These are phyloP conservation scores for Varecia variegata DNA, from an alignment of 2,797 vertebrate species.

Conservation along the genomic window DNA sequence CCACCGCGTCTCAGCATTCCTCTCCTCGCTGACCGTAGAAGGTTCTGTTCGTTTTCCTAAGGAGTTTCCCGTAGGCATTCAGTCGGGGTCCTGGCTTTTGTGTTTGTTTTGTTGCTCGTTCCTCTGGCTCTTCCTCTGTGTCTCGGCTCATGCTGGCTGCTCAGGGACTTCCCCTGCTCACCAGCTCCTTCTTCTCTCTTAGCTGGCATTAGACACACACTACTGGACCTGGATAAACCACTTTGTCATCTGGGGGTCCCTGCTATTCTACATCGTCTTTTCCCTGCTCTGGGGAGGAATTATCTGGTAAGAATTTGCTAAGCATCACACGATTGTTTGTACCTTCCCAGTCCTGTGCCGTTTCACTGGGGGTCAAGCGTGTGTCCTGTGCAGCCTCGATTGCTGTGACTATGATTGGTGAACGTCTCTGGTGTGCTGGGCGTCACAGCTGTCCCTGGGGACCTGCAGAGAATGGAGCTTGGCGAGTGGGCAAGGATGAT, in stretches of 20 bases:
- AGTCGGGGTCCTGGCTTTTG: too few species aligned
- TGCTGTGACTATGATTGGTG: too few species aligned
- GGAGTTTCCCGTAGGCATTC: accelerated
- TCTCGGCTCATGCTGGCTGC: accelerated
- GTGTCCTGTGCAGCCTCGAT: background rate
- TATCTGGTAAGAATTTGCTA: slow-evolving; percentile 89
- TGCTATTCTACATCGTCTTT: slow-evolving; percentile 96
- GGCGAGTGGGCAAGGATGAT: background rate
- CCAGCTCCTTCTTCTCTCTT: background rate
- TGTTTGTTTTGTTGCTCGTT: accelerated
- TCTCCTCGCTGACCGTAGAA: background rate
- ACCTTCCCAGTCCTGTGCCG: accelerated
- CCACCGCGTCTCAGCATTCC: accelerated
- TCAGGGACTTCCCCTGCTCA: background rate
- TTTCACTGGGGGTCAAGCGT: background rate
- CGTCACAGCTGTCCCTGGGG: accelerated
- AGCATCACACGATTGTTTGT: background rate
- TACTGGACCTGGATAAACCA: slow-evolving; percentile 99
- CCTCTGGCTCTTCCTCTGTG: accelerated
- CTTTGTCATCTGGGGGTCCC: slow-evolving; percentile 97
- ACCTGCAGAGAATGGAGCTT: background rate
- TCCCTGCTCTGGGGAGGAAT: slow-evolving; percentile 98
- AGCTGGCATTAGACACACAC: slow-evolving; percentile 97
- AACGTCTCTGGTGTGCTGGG: background rate
- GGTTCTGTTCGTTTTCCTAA: background rate